Conservation (phyloP, 1,140 invertebrate genomes). For the Bombus haemorrhoidalis region DNA sequence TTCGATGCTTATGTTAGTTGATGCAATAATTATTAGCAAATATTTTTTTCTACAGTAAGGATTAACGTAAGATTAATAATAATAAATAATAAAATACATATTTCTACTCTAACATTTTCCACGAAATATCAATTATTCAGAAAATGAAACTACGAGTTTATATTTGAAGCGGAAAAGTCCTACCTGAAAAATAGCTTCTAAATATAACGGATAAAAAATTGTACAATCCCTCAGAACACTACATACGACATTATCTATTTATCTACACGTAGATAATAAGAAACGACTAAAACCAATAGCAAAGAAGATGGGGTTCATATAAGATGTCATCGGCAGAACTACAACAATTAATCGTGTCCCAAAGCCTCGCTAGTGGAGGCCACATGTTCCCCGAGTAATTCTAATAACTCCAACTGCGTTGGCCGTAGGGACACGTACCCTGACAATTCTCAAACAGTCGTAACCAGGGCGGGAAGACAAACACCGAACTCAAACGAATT, state of each 20-base stretch:
- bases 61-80: neutral
- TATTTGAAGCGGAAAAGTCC: neutral
- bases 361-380: neutral
- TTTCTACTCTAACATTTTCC: neutral
- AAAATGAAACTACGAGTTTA: neutral
- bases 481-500: constrained; percentile 40
- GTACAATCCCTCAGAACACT: neutral
- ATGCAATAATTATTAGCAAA: neutral
- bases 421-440: constrained; percentile 11
- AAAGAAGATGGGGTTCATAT: neutral
- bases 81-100: neutral
- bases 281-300: neutral
- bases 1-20: no score
- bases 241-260: no score
- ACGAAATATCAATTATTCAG: neutral
- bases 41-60: neutral
- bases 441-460: constrained; percentile 28
- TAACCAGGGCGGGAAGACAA: constrained; percentile 19
- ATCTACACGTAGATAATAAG: neutral
- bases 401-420: constrained; percentile 2
- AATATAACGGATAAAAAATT: neutral
- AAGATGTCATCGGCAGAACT: neutral
- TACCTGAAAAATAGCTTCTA: no score
- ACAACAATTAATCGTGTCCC: neutral
- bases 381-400: neutral